Conservation (phyloP, 1,140 invertebrate genomes). For the Leguminivora glycinivorella region DNA sequence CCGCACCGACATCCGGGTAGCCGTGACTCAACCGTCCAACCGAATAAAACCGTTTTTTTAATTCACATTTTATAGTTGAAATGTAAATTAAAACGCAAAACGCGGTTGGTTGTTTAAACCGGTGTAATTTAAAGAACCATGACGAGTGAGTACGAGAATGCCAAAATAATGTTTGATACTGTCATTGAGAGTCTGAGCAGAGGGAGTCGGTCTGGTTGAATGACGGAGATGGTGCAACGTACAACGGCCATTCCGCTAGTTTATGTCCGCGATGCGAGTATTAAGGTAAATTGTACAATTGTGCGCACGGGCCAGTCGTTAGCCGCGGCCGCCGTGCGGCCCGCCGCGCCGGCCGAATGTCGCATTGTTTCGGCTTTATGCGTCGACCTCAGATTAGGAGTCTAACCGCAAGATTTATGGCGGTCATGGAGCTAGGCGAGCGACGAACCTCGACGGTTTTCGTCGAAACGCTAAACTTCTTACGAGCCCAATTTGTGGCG, state of each 20-base stretch:
- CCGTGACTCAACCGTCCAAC: slow-evolving; percentile 47
- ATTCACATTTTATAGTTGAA: slow-evolving; percentile 41
- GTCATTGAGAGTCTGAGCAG: neutral
- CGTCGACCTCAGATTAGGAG: slow-evolving; percentile 70
- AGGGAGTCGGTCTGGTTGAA: slow-evolving; percentile 15
- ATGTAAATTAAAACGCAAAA: slow-evolving; percentile 38
- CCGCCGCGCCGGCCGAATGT: slow-evolving; percentile 58
- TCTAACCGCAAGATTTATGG: slow-evolving; percentile 68
- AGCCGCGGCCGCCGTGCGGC: slow-evolving; percentile 60
- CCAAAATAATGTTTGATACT: neutral
- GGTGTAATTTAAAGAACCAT: slow-evolving; percentile 48
- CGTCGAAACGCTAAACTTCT: slow-evolving; percentile 69
- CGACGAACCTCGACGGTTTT: slow-evolving; percentile 58
- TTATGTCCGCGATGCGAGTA: slow-evolving; percentile 63
- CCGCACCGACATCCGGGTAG: slow-evolving; percentile 57
- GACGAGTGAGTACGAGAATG: slow-evolving; percentile 33
- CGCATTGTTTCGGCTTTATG: slow-evolving; percentile 75
- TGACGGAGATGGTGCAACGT: slow-evolving; percentile 17
- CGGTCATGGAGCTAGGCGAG: slow-evolving; percentile 67
- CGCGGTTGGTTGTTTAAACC: slow-evolving; percentile 34
- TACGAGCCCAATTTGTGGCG: slow-evolving; percentile 73
- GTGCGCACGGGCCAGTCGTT: slow-evolving; percentile 74
- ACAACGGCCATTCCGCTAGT: slow-evolving; percentile 55
- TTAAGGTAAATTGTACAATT: slow-evolving; percentile 77
- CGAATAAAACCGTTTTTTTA: slow-evolving; percentile 43